These are phyloP conservation scores for Lysandra bellargus DNA, from an alignment of 2,888 invertebrate species.

Conservation along the genomic window DNA sequence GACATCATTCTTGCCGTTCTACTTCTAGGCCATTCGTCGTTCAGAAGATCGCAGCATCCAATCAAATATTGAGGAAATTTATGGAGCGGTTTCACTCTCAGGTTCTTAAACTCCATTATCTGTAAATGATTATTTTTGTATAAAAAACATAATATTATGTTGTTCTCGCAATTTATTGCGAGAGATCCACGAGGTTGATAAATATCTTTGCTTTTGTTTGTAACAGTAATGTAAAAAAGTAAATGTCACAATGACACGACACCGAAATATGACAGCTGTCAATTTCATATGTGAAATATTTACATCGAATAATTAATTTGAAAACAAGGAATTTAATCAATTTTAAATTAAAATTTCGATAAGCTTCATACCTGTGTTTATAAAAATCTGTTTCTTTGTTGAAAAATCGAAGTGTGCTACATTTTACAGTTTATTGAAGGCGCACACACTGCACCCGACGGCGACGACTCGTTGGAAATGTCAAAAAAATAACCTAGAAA, in stretches of 20 bases:
- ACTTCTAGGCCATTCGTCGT: slow-evolving; percentile 93
- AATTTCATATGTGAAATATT: slow-evolving; percentile 6
- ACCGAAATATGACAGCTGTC: not conserved
- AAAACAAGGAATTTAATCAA: not conserved
- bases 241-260: not conserved
- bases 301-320: not conserved
- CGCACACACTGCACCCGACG: not conserved
- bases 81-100: slow-evolving; percentile 85
- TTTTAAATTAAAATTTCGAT: not conserved
- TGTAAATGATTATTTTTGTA: slow-evolving; percentile 29
- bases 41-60: slow-evolving; percentile 88
- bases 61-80: slow-evolving; percentile 85
- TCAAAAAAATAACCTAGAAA: slow-evolving; percentile 26
- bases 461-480: not conserved
- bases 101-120: slow-evolving; percentile 56
- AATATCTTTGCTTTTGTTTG: not conserved
- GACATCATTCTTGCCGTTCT: slow-evolving; percentile 88
- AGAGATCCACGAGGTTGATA: not conserved
- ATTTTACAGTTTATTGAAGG: not conserved
- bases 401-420: not conserved
- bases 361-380: not conserved
- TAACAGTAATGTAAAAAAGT: not conserved
- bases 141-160: no score
- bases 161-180: no score
- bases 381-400: not conserved